Base-by-base conservation (phyloP, 2,113 vertebrate species). In the Silurus asotus region DNA sequence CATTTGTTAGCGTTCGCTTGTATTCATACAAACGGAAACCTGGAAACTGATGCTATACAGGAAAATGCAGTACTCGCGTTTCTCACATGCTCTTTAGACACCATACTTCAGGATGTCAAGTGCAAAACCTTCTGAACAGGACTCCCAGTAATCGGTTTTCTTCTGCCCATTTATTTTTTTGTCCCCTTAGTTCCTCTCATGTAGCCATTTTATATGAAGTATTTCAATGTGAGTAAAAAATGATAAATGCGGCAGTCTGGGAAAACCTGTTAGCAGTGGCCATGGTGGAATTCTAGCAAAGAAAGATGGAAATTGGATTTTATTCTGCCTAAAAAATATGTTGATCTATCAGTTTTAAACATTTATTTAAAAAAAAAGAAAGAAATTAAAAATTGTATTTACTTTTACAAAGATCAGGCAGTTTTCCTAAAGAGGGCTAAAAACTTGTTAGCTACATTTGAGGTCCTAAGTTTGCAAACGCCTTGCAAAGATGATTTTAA, bases 151-250 rank as follows among this genome's bases (percentile, higher is more conserved):
- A 48, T 81, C 65, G 61, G 25, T 59, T 75, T 1, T 13, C 58
- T 69, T 45, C 8, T 19, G 20, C 37, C 28, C 62, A 23, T 79
- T 55, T 56, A 82, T 74, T 83, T 89, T 81, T 89, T 86, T 86
- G 88, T 89, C 76, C 80, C 90, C 87, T 90, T 88, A 88, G 87
- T 91, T 88, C 90, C 88, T 90, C 88, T 92, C 89, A 89, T 91
- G 81, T 85, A 65, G 80, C 93, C 51, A 51, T 89, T 94, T 93
- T 92, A 93, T 94, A 94, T 94, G 93, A 94, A 94, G 92, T 92
- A 93, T 90, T 93, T 90, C 81, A 92, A 91, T 92, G 91, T 91
- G 87, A 89, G 84, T 74, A 76, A 74, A 88, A 91, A 91, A 91
- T 53, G 49, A 75, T 23, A 14, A 37, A 78, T 5, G 6, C 6